Evolutionary conservation across 2,888 invertebrate genomes (phyloP), one percentile per base, ranked within the genome.

Genomic region (Agrotis ipsilon): DNA sequence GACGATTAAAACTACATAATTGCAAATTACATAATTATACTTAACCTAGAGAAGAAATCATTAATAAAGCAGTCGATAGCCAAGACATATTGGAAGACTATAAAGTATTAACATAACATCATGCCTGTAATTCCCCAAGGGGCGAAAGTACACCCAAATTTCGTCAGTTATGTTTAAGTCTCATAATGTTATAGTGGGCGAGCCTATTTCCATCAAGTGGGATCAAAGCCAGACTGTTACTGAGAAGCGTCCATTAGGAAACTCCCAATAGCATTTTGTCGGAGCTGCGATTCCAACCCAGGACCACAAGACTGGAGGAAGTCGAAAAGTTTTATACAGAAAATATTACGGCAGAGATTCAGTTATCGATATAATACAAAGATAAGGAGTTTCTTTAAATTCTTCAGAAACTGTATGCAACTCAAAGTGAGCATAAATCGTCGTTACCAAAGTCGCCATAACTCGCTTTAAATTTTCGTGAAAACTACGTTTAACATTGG

Each of bases 401-500:
- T 24, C 11, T 75, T 85, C 73, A 85, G 84, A 83, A 86, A 84
- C 83, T 86, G 80, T 80, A 87, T 81, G 80, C 70, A 66, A 65
- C 75, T 73, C 64, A 54, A 66, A 58, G 48, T 81, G 81, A 81
- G 74, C 80, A 78, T 73, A 68, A 39, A 59, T 55, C 27, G 69
- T 54, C 48, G 66, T 69, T 52, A 19, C 1, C 9, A 57, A 78
- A 89, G 84, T 90, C 91, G 90, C 90, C 91, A 81, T 83, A 89
- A 89, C 91, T 88, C 86, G 86, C 85, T 75, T 83, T 82, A 76
- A 78, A 75, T 83, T 86, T 86, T 81, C 88, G 89, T 92, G 90
- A 91, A 92, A 43, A 92, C 88, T 90, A 92, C 89, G 78, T 84
- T 84, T 90, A 94, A 94, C 94, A 93, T 94, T 95, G 93, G 92